phyloP scores from a whole-genome alignment of 1,140 invertebrate species.

The Matsumurasca onukii region DNA sequence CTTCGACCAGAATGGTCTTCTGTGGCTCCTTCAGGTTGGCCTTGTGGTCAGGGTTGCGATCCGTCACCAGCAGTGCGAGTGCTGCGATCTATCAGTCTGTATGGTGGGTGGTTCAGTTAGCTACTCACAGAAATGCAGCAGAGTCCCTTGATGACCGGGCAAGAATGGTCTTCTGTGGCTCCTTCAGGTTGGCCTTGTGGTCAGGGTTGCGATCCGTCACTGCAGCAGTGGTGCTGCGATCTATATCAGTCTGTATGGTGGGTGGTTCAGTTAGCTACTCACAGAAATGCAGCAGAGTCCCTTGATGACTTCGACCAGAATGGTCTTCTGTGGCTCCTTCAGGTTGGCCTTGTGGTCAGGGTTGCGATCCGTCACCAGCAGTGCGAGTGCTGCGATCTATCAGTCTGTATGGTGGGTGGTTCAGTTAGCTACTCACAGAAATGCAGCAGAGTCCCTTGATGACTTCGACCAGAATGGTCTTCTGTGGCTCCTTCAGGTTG shows the following conservation, averaged over 20 bases:
- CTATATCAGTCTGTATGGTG: conserved; percentile 66
- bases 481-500: conserved; percentile 68
- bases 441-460: conserved; percentile 66
- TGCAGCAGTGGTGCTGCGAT: conserved; percentile 66
- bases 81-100: conserved; percentile 68
- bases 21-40: conserved; percentile 73
- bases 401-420: conserved; percentile 64
- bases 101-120: conserved; percentile 62
- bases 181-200: conserved; percentile 74
- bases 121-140: conserved; percentile 65
- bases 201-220: conserved; percentile 64
- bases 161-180: conserved; percentile 73
- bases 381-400: conserved; percentile 69
- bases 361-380: conserved; percentile 65
- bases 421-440: too few species aligned
- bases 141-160: conserved; percentile 70
- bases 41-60: conserved; percentile 68
- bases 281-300: conserved; percentile 62
- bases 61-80: conserved; percentile 61
- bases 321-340: conserved; percentile 68
- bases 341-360: conserved; percentile 70
- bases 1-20: conserved; percentile 74
- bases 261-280: too few species aligned
- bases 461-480: conserved; percentile 77
- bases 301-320: conserved; percentile 79